Evolutionary conservation across 64 coral and sea anemone genomes (phyloP).

Genomic region (Stichodactyla helianthus): DNA sequence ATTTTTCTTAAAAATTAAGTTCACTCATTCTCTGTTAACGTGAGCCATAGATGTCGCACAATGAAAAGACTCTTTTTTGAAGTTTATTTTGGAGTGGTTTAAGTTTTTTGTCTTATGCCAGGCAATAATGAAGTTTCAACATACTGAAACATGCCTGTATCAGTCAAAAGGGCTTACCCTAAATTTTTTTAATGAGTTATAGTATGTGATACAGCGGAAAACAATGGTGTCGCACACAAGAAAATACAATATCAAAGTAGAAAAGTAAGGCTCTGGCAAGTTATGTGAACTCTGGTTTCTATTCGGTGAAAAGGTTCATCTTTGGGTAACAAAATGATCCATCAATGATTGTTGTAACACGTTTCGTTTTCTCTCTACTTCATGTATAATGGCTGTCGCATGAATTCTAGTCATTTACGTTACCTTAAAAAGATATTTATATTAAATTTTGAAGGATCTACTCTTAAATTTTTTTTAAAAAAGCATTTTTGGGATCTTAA

Average conservation of each 20-base stretch:
- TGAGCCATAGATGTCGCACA: too few species aligned
- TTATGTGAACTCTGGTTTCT: constrained; percentile 2
- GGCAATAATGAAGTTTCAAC: too few species aligned
- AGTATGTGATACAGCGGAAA: not conserved
- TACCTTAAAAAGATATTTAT: constrained; percentile 15
- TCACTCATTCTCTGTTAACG: not conserved
- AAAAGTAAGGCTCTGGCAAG: constrained; percentile 17
- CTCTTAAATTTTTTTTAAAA: constrained; percentile 24
- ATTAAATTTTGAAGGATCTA: constrained; percentile 8
- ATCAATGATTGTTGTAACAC: constrained; percentile 17
- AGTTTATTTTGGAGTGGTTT: too few species aligned
- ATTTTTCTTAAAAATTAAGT: not conserved
- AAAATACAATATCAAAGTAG: constrained; percentile 14
- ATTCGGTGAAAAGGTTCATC: constrained; percentile 15
- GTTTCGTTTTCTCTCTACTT: not conserved
- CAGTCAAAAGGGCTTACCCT: too few species aligned
- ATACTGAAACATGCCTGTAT: too few species aligned
- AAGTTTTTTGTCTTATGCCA: too few species aligned
- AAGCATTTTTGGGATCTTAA: constrained; percentile 1
- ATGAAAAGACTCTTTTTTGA: too few species aligned
- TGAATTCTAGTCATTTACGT: constrained; percentile 43
- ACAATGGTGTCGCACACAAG: constrained; percentile 4
- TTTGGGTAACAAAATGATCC: constrained; percentile 30
- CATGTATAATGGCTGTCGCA: constrained; percentile 20
- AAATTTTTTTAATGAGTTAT: not conserved